Percentiles rank a stretch among this genome's conserved stretches.
phyloP scores from a whole-genome alignment of 2,888 invertebrate genomes.

The Volucella zonaria region DNA sequence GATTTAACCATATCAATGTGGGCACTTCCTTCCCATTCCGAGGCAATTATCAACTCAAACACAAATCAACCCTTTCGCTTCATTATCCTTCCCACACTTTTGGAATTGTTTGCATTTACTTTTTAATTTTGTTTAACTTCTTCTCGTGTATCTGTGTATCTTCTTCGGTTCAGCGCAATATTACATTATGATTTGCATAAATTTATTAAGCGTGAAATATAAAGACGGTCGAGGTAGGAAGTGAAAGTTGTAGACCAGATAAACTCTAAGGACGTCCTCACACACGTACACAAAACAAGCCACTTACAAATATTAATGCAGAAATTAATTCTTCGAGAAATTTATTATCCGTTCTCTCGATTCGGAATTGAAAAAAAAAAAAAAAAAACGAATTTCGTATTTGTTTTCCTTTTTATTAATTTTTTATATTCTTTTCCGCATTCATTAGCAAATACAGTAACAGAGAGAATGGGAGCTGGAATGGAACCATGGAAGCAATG shows the following conservation, averaged over 20 bases:
- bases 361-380: slow-evolving; percentile 23
- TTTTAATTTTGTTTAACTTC: neutral
- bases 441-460: slow-evolving; percentile 54
- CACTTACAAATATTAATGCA: slow-evolving; percentile 63
- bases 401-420: slow-evolving; percentile 19
- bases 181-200: slow-evolving; percentile 64
- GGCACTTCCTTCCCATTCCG: slow-evolving; percentile 11
- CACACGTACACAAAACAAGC: slow-evolving; percentile 33
- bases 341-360: slow-evolving; percentile 61
- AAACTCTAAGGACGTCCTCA: neutral
- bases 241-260: too few relatives aligned
- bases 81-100: slow-evolving; percentile 8
- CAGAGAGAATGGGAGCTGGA: neutral
- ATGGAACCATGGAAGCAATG: neutral
- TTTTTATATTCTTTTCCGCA: slow-evolving; percentile 44
- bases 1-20: slow-evolving; percentile 6
- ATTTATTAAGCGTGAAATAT: slow-evolving; percentile 61
- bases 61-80: slow-evolving; percentile 49
- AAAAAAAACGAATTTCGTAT: too few relatives aligned
- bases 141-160: slow-evolving; percentile 28
- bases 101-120: neutral
- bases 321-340: slow-evolving; percentile 59
- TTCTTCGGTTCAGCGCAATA: slow-evolving; percentile 46
- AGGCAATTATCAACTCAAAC: slow-evolving; percentile 63
- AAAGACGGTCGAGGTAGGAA: neutral